Evolutionary conservation across 2,113 vertebrate species (phyloP).

Genomic region (chimpanzee (Pan troglodytes)): NHGRI_mPanTro3-v2.1_pri NC_072413.2:36787501-36788000

Average conservation of each 20-base stretch:
- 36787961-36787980: conserved; percentile 54
- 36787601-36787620: not conserved
- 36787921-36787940: not conserved
- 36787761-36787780: conserved; percentile 4
- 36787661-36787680: not conserved
- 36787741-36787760: conserved; percentile 8
- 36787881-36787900: not conserved
- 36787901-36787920: conserved; percentile 39
- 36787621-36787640: not conserved
- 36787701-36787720: not conserved
- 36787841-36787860: conserved; percentile 8
- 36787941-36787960: conserved; percentile 52
- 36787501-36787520: not conserved
- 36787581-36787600: not conserved
- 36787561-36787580: not conserved
- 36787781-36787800: not conserved
- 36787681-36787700: not conserved
- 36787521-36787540: not conserved
- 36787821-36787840: conserved; percentile 30
- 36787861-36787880: conserved; percentile 44
- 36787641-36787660: not conserved
- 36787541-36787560: not conserved
- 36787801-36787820: conserved; percentile 43
- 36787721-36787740: conserved; percentile 16
- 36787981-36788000: conserved; percentile 57